Percentiles rank a stretch among this genome's conserved stretches.
These are phyloP conservation scores for Anorthoa munda DNA, from an alignment of 2,888 invertebrate species.

Conservation along the genomic window DNA sequence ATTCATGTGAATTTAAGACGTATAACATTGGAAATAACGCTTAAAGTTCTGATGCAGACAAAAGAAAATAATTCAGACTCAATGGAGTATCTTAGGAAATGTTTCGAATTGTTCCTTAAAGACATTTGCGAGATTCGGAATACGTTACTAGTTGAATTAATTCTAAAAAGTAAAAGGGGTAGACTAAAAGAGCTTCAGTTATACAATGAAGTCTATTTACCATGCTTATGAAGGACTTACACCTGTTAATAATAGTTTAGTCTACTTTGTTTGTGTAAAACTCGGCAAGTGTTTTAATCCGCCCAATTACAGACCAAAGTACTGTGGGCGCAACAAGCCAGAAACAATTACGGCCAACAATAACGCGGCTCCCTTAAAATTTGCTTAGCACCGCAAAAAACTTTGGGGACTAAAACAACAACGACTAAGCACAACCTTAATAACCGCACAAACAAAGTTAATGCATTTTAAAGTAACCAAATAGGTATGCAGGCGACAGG, in stretches of 20 bases:
- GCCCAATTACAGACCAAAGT: slow-evolving; percentile 44
- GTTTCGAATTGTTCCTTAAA: slow-evolving; percentile 62
- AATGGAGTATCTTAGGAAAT: slow-evolving; percentile 61
- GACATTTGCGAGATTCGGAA: slow-evolving; percentile 45
- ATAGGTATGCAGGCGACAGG: slow-evolving; percentile 59
- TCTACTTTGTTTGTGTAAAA: slow-evolving; percentile 33
- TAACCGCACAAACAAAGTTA: slow-evolving; percentile 35
- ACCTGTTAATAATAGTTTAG: slow-evolving; percentile 44
- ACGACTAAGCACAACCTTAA: slow-evolving; percentile 44
- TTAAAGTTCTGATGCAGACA: slow-evolving; percentile 53
- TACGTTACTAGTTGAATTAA: slow-evolving; percentile 57
- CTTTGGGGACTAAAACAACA: slow-evolving; percentile 38
- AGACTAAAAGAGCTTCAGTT: background rate
- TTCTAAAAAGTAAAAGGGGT: slow-evolving; percentile 57
- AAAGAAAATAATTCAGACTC: slow-evolving; percentile 55
- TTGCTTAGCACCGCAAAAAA: slow-evolving; percentile 43
- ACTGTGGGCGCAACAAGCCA: slow-evolving; percentile 33
- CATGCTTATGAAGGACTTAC: slow-evolving; percentile 25
- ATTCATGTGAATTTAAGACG: slow-evolving; percentile 63
- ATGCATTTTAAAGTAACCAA: slow-evolving; percentile 69
- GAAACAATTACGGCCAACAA: slow-evolving; percentile 38
- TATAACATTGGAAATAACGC: slow-evolving; percentile 60
- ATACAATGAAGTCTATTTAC: slow-evolving; percentile 31
- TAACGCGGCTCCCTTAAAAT: slow-evolving; percentile 32
- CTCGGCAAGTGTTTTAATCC: slow-evolving; percentile 60